Base-by-base conservation (phyloP, 2,888 invertebrate species). In the Cetonia aurata region DNA sequence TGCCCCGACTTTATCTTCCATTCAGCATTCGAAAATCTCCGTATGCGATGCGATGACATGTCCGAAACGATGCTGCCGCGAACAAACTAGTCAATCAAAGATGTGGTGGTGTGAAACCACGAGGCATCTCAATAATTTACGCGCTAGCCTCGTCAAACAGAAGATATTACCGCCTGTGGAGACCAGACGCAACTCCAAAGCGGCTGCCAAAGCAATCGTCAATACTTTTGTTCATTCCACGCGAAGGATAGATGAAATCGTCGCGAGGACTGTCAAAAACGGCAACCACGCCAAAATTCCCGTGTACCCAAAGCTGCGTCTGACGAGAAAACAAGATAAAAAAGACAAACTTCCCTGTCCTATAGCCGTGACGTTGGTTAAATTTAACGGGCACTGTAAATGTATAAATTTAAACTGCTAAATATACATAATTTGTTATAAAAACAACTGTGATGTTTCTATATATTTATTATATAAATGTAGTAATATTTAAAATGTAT, bases 1-100 rank as follows among this genome's bases (percentile, higher is more conserved):
- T 6, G 90, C 91, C 0, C 91, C 91, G 1, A 92, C 92, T 0
- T 88, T 89, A 77, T 88, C 91, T 12, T 91, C 90, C n/a, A 74
- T 89, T 67, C 81, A 85, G 42, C 89, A 89, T 1, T 83, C 87
- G 31, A 75, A 62, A 69, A 44, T 65, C 2, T 44, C 33, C 1
- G 33, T 12, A 13, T 46, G 25, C n/a, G 37, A 68, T 42, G 3
- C 31, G n/a, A 44, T 33, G 83, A 86, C 48, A n/a, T 72, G 72
- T 67, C 53, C 67, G n/a, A 72, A 66, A 59, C 60, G 52, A 15
- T 50, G 37, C 10, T 46, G n/a, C 15, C 57, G 44, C 10, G 66
- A 66, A 25, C 50, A 50, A 15, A 83, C 84, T 76, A 83, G 84
- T 8, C 80, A 80, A 42, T 81, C 83, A 62, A 81, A 78, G 69